Percentiles rank a stretch among this genome's conserved stretches.
These are phyloP conservation scores for Archocentrus centrarchus DNA, from an alignment of 2,113 vertebrate species.

Conservation along the genomic window DNA sequence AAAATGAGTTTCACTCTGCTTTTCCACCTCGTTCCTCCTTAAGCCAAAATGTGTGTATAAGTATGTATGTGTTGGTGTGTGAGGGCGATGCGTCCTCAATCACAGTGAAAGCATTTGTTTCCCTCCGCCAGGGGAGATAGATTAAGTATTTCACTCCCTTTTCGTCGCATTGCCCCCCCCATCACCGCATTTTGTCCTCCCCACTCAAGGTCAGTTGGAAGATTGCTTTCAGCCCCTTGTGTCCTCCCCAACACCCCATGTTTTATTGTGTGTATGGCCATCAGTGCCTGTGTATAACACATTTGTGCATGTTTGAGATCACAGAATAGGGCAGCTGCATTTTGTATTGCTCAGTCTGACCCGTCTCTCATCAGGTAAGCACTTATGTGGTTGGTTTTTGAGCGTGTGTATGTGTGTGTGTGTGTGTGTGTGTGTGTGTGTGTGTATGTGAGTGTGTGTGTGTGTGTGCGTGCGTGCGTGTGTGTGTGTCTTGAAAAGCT, in stretches of 20 bases:
- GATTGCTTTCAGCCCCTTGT: slow-evolving; percentile 80
- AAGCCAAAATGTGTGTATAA: slow-evolving; percentile 21
- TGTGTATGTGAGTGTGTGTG: neutral
- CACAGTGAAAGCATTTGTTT: slow-evolving; percentile 76
- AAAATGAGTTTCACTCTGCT: slow-evolving; percentile 57
- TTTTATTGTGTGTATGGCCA: slow-evolving; percentile 63
- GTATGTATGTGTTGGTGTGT: slow-evolving; percentile 18
- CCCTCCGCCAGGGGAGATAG: slow-evolving; percentile 64
- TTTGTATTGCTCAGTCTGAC: slow-evolving; percentile 45
- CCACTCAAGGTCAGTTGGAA: slow-evolving; percentile 78
- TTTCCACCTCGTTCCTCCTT: slow-evolving; percentile 12
- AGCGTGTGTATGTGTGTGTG: neutral
- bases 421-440: neutral
- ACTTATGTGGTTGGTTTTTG: neutral
- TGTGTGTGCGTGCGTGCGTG: neutral
- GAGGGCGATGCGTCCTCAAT: slow-evolving; percentile 71
- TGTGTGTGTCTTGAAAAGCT: slow-evolving; percentile 27
- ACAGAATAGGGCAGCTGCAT: neutral
- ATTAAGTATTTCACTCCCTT: slow-evolving; percentile 78
- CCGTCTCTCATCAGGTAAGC: slow-evolving; percentile 47
- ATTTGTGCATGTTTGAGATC: slow-evolving; percentile 49
- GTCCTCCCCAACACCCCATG: slow-evolving; percentile 54
- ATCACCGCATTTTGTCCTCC: slow-evolving; percentile 67
- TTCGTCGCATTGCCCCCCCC: slow-evolving; percentile 48
- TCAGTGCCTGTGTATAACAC: slow-evolving; percentile 43